A percentile compares a stretch with the other conserved stretches of the same genome.
phyloP scores from a whole-genome alignment of 2,113 vertebrate species.

The Mustelus asterias region DNA sequence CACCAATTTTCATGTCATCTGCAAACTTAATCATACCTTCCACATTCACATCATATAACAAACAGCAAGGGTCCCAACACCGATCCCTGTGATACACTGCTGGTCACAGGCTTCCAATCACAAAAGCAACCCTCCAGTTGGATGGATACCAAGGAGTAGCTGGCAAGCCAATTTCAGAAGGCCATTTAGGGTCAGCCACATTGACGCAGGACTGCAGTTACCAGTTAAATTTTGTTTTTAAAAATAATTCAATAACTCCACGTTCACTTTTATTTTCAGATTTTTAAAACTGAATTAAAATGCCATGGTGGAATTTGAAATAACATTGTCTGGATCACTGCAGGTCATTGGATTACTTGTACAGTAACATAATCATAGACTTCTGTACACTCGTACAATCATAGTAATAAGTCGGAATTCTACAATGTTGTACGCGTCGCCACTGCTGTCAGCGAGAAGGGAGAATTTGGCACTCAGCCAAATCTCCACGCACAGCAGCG shows the following conservation, averaged over 20 bases:
- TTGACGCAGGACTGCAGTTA: background rate
- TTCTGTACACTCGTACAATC: background rate
- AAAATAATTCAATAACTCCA: background rate
- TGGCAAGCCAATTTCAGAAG: background rate
- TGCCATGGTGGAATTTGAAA: background rate
- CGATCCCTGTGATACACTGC: no score
- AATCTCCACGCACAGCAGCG: no score
- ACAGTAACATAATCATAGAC: background rate
- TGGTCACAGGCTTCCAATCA: no score
- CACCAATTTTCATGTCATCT: no score
- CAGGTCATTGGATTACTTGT: background rate
- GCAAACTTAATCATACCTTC: no score
- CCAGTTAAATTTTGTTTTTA: background rate
- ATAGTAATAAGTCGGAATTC: no score
- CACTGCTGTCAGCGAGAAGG: no score
- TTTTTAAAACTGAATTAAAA: background rate
- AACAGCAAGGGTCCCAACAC: no score
- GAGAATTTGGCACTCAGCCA: no score
- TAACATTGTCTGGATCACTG: background rate
- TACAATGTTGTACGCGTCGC: no score
- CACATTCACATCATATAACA: no score
- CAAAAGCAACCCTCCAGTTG: background rate
- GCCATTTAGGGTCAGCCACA: background rate
- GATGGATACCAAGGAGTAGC: background rate
- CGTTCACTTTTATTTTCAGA: background rate